Conservation (phyloP, 2,888 invertebrate species). For the Enchytraeus crypticus region DNA sequence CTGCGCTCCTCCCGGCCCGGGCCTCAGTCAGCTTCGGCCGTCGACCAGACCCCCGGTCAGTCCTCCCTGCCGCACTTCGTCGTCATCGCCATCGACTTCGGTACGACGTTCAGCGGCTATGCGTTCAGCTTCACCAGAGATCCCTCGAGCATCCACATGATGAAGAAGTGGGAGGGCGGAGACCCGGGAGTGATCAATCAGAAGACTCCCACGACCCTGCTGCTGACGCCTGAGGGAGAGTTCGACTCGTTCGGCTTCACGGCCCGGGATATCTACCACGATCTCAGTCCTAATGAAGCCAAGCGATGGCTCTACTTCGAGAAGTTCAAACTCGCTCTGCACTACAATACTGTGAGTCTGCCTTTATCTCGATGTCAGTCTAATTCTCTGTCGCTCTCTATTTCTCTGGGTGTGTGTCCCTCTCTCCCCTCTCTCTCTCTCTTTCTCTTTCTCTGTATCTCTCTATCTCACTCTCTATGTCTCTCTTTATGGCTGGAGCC, state of each 20-base stretch:
- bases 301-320: constrained; percentile 55
- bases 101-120: constrained; percentile 56
- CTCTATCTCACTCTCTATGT: too few species aligned
- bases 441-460: too few species aligned
- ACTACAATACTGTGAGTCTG: constrained; percentile 48
- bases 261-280: constrained; percentile 54
- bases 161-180: constrained; percentile 55
- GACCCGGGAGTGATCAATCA: constrained; percentile 53
- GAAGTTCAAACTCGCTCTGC: constrained; percentile 55
- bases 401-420: neutral
- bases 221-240: constrained; percentile 51
- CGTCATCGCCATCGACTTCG: constrained; percentile 56
- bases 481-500: neutral
- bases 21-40: constrained; percentile 1
- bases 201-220: constrained; percentile 54
- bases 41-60: neutral
- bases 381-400: neutral
- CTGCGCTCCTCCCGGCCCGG: neutral
- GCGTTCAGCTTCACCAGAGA: constrained; percentile 53
- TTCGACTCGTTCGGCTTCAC: constrained; percentile 55
- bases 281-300: constrained; percentile 52
- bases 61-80: constrained; percentile 44
- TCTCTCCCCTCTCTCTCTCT: neutral
- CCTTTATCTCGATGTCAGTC: neutral
- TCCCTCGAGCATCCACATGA: constrained; percentile 53